phyloP scores from a whole-genome alignment of 2,888 invertebrate genomes.

The Maniola hyperantus region DNA sequence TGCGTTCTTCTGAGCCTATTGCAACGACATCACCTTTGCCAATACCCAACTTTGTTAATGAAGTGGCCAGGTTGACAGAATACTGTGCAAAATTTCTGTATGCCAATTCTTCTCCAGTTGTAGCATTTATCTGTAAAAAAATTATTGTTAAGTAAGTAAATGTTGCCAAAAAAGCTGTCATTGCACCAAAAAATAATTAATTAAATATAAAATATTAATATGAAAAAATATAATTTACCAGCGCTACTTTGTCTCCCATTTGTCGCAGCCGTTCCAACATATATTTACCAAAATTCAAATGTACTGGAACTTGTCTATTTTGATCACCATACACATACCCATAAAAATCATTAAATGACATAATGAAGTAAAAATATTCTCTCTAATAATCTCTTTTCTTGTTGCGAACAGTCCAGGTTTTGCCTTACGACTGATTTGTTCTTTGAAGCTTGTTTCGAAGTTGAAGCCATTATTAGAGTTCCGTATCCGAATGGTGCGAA shows the following conservation, averaged over 20 bases:
- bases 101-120: slow-evolving; percentile 76
- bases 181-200: neutral
- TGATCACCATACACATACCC: slow-evolving; percentile 56
- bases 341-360: slow-evolving; percentile 46
- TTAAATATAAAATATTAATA: neutral
- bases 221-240: slow-evolving; percentile 51
- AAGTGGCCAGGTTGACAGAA: slow-evolving; percentile 77
- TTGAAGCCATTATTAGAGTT: neutral
- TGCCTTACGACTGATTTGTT: neutral
- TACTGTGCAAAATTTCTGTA: slow-evolving; percentile 77
- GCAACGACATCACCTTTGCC: slow-evolving; percentile 78
- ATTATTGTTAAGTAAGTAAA: neutral
- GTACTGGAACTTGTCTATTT: slow-evolving; percentile 58
- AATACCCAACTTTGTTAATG: slow-evolving; percentile 74
- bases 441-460: neutral
- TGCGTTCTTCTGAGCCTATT: slow-evolving; percentile 83
- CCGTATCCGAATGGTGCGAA: too few species aligned
- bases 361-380: slow-evolving; percentile 38
- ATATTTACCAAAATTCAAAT: slow-evolving; percentile 66
- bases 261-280: slow-evolving; percentile 54
- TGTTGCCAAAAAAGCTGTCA: neutral
- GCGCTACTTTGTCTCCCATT: slow-evolving; percentile 51
- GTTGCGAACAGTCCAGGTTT: neutral
- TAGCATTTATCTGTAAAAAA: slow-evolving; percentile 71
- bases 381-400: neutral